Conservation (phyloP, 2,113 vertebrate species). For the human region DNA sequence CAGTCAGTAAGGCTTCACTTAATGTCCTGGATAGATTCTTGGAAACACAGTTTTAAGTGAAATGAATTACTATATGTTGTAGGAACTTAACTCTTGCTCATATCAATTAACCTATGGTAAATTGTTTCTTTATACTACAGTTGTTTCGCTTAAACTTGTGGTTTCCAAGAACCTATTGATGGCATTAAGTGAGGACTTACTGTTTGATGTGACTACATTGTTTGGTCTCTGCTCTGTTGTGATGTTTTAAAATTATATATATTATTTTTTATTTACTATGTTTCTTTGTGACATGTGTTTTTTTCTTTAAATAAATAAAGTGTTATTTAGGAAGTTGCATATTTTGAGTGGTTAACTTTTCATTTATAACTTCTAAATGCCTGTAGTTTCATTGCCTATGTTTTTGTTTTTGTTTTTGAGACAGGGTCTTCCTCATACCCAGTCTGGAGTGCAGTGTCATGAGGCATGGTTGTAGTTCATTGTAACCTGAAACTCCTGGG, state of each 20-base stretch:
- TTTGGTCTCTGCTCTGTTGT: not conserved
- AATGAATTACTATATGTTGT: not conserved
- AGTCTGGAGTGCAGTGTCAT: too few relatives aligned
- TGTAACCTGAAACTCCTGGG: too few relatives aligned
- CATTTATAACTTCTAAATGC: not conserved
- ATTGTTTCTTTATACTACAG: not conserved
- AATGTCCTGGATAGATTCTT: not conserved
- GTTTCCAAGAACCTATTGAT: not conserved
- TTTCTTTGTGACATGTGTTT: not conserved
- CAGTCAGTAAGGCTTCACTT: not conserved
- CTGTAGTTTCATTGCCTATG: not conserved
- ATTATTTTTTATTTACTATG: not conserved
- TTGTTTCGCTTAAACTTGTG: not conserved
- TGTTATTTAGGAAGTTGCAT: not conserved
- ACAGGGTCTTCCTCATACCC: too few relatives aligned
- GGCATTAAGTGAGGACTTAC: not conserved
- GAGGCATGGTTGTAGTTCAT: too few relatives aligned
- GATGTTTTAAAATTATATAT: not conserved
- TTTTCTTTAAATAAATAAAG: not conserved
- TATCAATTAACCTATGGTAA: not conserved
- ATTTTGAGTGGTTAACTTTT: not conserved
- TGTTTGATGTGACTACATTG: not conserved
- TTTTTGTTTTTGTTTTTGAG: too few relatives aligned
- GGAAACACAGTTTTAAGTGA: not conserved
- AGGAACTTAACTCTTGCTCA: not conserved